These are phyloP conservation scores for Cyaniris semiargus DNA, from an alignment of 2,888 invertebrate genomes.

Conservation along the genomic window DNA sequence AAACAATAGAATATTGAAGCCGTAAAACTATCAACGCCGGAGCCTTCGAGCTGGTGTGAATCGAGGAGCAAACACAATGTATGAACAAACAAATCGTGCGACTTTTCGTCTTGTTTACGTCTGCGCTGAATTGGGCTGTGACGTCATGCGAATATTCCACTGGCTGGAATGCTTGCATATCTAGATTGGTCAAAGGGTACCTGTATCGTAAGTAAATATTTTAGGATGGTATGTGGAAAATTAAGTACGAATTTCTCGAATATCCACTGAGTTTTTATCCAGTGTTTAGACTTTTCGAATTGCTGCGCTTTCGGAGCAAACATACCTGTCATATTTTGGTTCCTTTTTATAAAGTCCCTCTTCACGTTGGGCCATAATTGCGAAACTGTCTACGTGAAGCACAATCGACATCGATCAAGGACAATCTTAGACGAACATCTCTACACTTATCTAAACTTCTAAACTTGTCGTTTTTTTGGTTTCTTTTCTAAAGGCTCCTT, in stretches of 20 bases:
- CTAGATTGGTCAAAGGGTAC: slow-evolving; percentile 6
- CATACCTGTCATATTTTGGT: not conserved
- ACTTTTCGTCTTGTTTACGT: slow-evolving; percentile 42
- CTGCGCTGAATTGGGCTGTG: slow-evolving; percentile 11
- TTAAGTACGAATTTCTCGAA: not conserved
- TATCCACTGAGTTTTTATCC: not conserved
- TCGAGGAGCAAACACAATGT: slow-evolving; percentile 41
- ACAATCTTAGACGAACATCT: too few relatives aligned
- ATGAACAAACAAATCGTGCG: slow-evolving; percentile 45
- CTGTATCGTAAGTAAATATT: not conserved
- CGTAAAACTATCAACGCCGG: slow-evolving; percentile 59
- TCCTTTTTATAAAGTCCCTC: too few relatives aligned
- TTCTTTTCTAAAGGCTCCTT: too few relatives aligned
- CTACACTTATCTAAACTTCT: too few relatives aligned
- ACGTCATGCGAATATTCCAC: slow-evolving; percentile 24
- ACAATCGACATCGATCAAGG: too few relatives aligned
- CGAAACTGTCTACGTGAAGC: too few relatives aligned
- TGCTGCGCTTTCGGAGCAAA: not conserved
- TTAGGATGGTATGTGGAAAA: not conserved
- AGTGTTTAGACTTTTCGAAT: not conserved
- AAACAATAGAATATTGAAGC: slow-evolving; percentile 39
- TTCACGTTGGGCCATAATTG: too few relatives aligned
- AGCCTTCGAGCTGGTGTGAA: slow-evolving; percentile 49
- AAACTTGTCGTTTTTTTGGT: too few relatives aligned
- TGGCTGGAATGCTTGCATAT: not conserved